Evolutionary conservation across 2,888 invertebrate genomes (phyloP), one percentile per base, ranked within the genome.

Genomic region (Adelognathus sp.): DNA sequence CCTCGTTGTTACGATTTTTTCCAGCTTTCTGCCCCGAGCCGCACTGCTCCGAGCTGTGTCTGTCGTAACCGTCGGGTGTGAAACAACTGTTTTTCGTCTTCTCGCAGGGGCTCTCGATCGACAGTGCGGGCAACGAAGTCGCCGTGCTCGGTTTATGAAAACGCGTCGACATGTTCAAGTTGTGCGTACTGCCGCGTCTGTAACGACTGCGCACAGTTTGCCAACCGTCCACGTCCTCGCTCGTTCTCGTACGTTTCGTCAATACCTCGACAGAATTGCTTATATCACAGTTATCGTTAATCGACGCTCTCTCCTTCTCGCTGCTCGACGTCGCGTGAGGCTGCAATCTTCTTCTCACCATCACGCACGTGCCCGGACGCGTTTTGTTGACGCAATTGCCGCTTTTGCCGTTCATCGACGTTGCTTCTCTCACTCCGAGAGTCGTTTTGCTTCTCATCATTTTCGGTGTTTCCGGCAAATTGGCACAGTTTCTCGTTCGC

Each of bases 61-160:
- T 84, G 11, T 84, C 79, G 41, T 83, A 82, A 5, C 85, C 82
- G 24, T 89, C 89, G 0, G 89, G 85, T 2, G 88, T 87, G 5
- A 86, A 81, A 39, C 86, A 88, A 24, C 76, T 85, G n/a, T 87
- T 90, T 61, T 89, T 89, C 5, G 67, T 86, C 64, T 82, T 89
- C 36, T 88, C 90, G 31, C 81, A 76, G 1, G 87, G 87, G 67
- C 85, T 86, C 58, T 88, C 86, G 63, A 90, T 85, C 24, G 89
- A 95, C 52, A 97, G 90, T 0, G 96, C 96, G 0, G 97, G 97
- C 64, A 97, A 90, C 81, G 97, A 97, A 0, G 96, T 95, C 0
- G 97, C 97, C 0, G 96, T 96, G 1, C 96, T 96, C 0, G 97
- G 96, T 88, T 96, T 96, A 86, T 96, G 94, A 87, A 96, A 97